Percentiles rank a stretch among this genome's conserved stretches.
These are phyloP conservation scores for Ptychobarbus kaznakovi DNA, from an alignment of 2,797 vertebrate genomes.

Conservation along the genomic window DNA sequence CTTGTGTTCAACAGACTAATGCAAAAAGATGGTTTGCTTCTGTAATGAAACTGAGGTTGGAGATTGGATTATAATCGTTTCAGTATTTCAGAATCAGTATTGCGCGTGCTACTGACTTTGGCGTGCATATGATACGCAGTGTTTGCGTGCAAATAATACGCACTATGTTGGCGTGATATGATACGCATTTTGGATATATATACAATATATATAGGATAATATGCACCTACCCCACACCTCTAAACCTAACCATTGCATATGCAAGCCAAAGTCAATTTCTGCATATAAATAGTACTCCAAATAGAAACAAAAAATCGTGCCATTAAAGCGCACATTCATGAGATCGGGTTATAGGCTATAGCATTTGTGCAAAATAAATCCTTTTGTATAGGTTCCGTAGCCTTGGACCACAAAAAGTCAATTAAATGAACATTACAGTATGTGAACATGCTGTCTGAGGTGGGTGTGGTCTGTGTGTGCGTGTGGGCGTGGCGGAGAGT, in stretches of 20 bases:
- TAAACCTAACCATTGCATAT: not conserved
- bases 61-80: not conserved
- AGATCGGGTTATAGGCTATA: no score
- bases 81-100: not conserved
- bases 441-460: slow-evolving; percentile 44
- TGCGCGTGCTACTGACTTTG: not conserved
- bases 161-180: not conserved
- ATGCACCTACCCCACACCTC: not conserved
- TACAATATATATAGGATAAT: not conserved
- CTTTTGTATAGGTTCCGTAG: not conserved
- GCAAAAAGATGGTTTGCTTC: not conserved
- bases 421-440: slow-evolving; percentile 1
- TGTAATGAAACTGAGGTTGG: not conserved
- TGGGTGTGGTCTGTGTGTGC: slow-evolving; percentile 48
- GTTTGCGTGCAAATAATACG: not conserved
- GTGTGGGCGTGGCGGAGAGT: slow-evolving; percentile 49
- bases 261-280: not conserved
- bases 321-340: no score
- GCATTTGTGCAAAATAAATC: not conserved
- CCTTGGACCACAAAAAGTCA: not conserved
- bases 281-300: not conserved
- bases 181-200: not conserved
- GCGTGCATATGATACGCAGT: not conserved
- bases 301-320: no score
- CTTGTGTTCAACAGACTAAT: not conserved